Conservation (phyloP, 2,888 invertebrate genomes). For the Conomelus anceps region DNA sequence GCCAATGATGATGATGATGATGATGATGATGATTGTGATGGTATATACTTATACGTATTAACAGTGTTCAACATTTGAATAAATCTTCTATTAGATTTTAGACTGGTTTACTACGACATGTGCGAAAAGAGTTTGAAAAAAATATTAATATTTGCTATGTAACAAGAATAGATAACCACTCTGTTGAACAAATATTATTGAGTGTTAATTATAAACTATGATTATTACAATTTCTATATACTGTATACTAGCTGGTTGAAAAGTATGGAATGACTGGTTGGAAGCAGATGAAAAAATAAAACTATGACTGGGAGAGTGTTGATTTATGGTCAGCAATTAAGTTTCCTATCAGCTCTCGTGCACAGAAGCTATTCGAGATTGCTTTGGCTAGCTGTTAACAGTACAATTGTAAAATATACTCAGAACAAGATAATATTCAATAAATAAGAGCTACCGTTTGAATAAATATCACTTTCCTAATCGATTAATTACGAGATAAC, state of each 20-base stretch:
- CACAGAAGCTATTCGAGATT: not conserved
- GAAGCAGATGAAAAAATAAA: not conserved
- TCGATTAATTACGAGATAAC: not conserved
- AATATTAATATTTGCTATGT: no score
- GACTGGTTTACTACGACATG: no score
- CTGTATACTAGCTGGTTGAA: no score
- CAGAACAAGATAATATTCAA: not conserved
- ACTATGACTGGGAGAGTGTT: not conserved
- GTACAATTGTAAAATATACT: not conserved
- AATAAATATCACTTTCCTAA: not conserved
- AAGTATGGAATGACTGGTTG: not conserved
- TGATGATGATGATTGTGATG: no score
- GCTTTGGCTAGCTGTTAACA: not conserved
- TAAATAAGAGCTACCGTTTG: not conserved
- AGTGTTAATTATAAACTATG: not conserved
- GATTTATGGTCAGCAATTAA: not conserved
- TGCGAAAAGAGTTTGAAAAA: no score
- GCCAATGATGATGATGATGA: no score
- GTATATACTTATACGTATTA: no score
- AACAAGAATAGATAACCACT: no score
- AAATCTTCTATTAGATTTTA: no score
- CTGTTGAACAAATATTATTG: not conserved
- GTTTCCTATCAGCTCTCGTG: not conserved
- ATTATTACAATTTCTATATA: not conserved
- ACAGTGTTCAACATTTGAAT: no score